Evolutionary conservation across 2,797 vertebrate species (phyloP), one percentile per base, ranked within the genome.

Genomic region (Takifugu ocellatus): DNA sequence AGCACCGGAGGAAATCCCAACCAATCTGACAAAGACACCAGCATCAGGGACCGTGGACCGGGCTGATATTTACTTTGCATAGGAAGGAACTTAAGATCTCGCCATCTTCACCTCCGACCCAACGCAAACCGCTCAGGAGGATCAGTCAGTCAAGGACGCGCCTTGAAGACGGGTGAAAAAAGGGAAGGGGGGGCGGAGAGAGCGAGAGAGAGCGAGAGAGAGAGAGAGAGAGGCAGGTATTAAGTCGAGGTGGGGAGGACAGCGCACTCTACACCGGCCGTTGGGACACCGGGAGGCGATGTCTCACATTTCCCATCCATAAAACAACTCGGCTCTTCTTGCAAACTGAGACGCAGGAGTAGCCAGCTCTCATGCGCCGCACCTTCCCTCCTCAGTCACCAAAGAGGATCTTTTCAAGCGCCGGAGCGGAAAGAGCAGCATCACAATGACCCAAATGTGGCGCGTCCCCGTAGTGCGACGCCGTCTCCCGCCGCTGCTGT

Each of bases 271-370:
- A 50, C 33, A 53, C 71, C 50, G 65, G 52, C 46, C 60, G 24
- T 21, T n/a, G 76, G 72, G 63, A 76, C 71, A 25, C 54, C 54
- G 25, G 2, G 49, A 59, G 72, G 56, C 56, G 53, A 63, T 65
- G 76, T 48, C 63, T 50, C 15, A 69, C 51, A 8, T 15, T 45
- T 53, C 17, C 50, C 61, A 21, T n/a, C 25, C 51, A 33, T 24
- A 3, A 14, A 48, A 63, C 47, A 63, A 73, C 51, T 72, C 67
- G 63, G 26, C 29, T 65, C 50, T 31, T 48, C 16, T 53, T 66
- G 50, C 56, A 33, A 45, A 16, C 58, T 63, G 50, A 74, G 58
- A 54, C 67, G 66, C 87, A 88, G 82, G 88, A 89, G 83, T 72
- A 71, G 55, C 62, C 50, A 47, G 29, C 5, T 49, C 33, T 54